These are phyloP conservation scores for Anguilla obscura DNA, from an alignment of 2,797 vertebrate species.

Conservation along the genomic window DNA sequence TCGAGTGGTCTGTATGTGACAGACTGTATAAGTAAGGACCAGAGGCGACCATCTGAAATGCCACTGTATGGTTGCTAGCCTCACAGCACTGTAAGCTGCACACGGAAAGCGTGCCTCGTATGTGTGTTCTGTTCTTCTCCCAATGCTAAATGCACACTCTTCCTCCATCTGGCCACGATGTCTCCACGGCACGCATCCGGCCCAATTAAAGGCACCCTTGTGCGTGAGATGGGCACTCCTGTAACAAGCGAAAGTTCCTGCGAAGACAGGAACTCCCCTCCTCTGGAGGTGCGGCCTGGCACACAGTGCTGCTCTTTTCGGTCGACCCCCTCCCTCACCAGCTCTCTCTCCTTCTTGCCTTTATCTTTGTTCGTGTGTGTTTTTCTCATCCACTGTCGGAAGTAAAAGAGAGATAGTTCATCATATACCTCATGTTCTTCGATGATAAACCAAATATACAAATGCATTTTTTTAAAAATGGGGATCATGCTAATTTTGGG, in stretches of 20 bases:
- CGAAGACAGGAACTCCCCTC: neutral
- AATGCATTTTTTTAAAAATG: conserved; percentile 63
- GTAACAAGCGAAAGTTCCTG: neutral
- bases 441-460: conserved; percentile 75
- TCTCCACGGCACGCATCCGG: neutral
- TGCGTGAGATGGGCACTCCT: neutral
- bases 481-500: neutral
- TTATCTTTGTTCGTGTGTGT: neutral
- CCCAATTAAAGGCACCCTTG: neutral
- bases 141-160: neutral
- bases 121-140: neutral
- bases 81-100: neutral
- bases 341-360: neutral
- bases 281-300: too few relatives aligned
- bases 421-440: conserved; percentile 67
- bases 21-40: neutral
- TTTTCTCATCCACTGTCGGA: neutral
- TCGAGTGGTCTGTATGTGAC: neutral
- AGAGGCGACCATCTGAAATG: neutral
- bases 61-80: neutral
- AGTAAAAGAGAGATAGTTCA: conserved; percentile 46
- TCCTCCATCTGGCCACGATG: neutral
- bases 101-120: neutral
- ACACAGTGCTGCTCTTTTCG: neutral
- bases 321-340: neutral